Evolutionary conservation across 2,888 invertebrate genomes (phyloP), one percentile per base, ranked within the genome.

Genomic region (Agrochola litura): DNA sequence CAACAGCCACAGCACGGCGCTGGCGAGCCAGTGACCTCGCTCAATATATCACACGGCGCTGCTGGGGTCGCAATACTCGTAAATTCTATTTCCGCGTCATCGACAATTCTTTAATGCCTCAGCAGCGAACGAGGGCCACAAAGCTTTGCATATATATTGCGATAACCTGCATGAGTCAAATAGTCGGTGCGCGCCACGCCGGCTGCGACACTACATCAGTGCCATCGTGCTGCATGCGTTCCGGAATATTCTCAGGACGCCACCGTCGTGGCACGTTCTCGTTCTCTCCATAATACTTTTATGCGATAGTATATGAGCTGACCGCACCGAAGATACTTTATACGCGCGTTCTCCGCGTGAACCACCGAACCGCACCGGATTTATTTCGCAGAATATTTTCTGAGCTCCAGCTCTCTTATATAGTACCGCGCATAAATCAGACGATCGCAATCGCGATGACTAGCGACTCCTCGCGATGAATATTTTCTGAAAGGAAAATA

Each of bases 31-130:
- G 91, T 90, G 94, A 94, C 94, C 95, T 94, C 95, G 92, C 90
- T 89, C 88, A 92, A 92, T 93, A 92, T 93, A 93, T 91, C 92
- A 91, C 89, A 84, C 77, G 83, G 74, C 73, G 82, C 81, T 89
- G 85, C 89, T 89, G 90, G 89, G 92, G 91, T 93, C 95, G 91
- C 86, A 85, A 85, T 86, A 91, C 90, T 93, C 93, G 92, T 95
- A 93, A 94, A 94, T 94, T 92, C 92, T 92, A 92, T 94, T 95
- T 95, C 95, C 95, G 93, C 93, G 88, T 94, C 93, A 93, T 94
- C 92, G 90, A 93, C 90, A 85, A 90, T 91, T 89, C 91, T 89
- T 89, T 91, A 88, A 89, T 88, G 82, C 74, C 78, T 78, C 82
- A 76, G 79, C 77, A 84, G 80, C 76, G 82, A 88, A 85, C 79